phyloP scores from a whole-genome alignment of 2,888 invertebrate genomes.

The Tetragnatha montana region DNA sequence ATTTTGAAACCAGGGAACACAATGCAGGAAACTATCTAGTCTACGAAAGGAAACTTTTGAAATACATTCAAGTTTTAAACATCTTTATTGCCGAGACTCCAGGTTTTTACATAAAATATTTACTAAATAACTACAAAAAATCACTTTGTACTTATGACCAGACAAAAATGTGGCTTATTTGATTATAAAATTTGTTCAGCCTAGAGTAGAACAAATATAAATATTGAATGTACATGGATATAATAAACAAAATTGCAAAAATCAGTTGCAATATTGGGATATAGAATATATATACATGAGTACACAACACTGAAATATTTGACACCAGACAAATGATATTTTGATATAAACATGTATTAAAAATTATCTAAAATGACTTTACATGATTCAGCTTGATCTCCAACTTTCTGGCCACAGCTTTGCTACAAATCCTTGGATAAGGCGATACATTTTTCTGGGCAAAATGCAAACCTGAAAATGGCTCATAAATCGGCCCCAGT shows the following conservation, averaged over 20 bases:
- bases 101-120: conserved; percentile 44
- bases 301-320: conserved; percentile 56
- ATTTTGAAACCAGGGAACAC: too few relatives aligned
- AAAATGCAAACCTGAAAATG: conserved; percentile 69
- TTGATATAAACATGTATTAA: conserved; percentile 63
- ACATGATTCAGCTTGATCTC: conserved; percentile 65
- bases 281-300: conserved; percentile 45
- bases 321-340: conserved; percentile 48
- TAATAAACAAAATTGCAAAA: conserved; percentile 62
- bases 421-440: conserved; percentile 59
- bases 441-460: conserved; percentile 69
- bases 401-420: conserved; percentile 66
- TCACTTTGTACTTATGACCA: conserved; percentile 54
- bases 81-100: conserved; percentile 54
- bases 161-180: conserved; percentile 39
- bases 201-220: conserved; percentile 60
- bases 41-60: too few relatives aligned
- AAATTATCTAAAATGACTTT: conserved; percentile 44
- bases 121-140: conserved; percentile 55
- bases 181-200: conserved; percentile 68
- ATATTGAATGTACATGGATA: conserved; percentile 57
- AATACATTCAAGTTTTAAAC: conserved; percentile 7
- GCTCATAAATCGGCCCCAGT: conserved; percentile 59
- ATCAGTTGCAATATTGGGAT: conserved; percentile 36
- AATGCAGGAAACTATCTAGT: too few relatives aligned